A percentile compares a stretch with the other conserved stretches of the same genome.
Evolutionary conservation across 2,113 vertebrate species (phyloP).

Genomic region (Syrmaticus mikado): DNA sequence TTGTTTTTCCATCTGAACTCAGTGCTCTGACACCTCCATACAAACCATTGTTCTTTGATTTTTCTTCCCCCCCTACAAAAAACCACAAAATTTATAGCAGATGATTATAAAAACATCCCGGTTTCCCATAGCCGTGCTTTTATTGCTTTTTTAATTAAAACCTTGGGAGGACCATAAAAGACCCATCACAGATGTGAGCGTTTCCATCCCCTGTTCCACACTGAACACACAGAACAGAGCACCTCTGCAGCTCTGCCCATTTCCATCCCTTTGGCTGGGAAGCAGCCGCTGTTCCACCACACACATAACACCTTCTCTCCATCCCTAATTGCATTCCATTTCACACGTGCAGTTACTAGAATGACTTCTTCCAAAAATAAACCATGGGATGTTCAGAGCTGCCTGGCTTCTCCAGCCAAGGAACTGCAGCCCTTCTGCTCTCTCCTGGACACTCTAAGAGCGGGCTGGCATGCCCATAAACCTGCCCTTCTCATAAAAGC

Average conservation of each 20-base stretch:
- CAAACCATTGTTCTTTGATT: neutral
- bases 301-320: constrained; percentile 11
- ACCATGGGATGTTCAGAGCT: neutral
- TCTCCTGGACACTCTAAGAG: neutral
- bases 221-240: neutral
- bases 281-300: neutral
- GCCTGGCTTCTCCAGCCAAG: neutral
- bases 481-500: neutral
- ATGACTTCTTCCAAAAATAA: constrained; percentile 35
- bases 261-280: neutral
- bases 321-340: constrained; percentile 13
- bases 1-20: constrained; percentile 6
- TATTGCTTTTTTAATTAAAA: neutral
- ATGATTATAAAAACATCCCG: constrained; percentile 8
- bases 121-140: neutral
- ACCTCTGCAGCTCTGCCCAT: neutral
- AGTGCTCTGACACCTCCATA: neutral
- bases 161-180: neutral
- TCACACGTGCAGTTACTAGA: constrained; percentile 16
- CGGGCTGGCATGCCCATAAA: neutral
- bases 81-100: neutral
- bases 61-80: neutral
- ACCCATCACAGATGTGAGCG: neutral
- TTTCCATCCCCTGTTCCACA: neutral
- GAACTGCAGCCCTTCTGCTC: neutral